Conservation (phyloP, 2,797 vertebrate genomes). For the Acipenser oxyrinchus region DNA sequence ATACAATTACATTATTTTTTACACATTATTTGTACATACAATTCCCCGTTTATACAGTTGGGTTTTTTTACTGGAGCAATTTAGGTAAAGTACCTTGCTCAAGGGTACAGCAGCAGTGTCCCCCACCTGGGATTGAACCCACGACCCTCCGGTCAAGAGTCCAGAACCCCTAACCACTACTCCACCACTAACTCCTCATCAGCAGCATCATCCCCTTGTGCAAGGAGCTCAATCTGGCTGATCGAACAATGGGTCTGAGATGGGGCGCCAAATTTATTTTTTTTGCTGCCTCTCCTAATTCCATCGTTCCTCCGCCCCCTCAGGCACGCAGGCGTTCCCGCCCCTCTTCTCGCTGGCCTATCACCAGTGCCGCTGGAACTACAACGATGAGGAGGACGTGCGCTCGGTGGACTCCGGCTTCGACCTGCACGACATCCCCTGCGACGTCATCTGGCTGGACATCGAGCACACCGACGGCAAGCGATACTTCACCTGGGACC, state of each 20-base stretch:
- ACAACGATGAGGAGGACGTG: conserved; percentile 88
- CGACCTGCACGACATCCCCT: conserved; percentile 81
- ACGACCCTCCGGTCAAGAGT: no score
- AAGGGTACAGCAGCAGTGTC: no score
- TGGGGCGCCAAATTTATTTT: not conserved
- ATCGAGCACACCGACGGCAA: conserved; percentile 92
- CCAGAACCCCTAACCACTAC: no score
- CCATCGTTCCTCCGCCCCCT: not conserved
- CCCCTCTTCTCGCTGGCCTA: conserved; percentile 77
- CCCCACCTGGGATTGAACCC: no score
- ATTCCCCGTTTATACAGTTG: no score
- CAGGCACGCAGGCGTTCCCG: conserved; percentile 88
- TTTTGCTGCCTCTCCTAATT: not conserved
- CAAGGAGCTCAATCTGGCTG: not conserved
- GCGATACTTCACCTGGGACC: conserved; percentile 93
- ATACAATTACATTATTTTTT: no score
- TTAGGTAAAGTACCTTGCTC: no score
- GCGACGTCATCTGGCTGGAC: conserved; percentile 89
- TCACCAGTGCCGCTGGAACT: conserved; percentile 97
- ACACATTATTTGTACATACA: no score
- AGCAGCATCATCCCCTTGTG: not conserved
- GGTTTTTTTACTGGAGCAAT: no score
- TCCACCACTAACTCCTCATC: no score
- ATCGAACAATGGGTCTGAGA: no score
- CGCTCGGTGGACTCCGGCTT: conserved; percentile 70